phyloP scores from a whole-genome alignment of 2,113 vertebrate genomes.

The Leptodactylus fuscus region DNA sequence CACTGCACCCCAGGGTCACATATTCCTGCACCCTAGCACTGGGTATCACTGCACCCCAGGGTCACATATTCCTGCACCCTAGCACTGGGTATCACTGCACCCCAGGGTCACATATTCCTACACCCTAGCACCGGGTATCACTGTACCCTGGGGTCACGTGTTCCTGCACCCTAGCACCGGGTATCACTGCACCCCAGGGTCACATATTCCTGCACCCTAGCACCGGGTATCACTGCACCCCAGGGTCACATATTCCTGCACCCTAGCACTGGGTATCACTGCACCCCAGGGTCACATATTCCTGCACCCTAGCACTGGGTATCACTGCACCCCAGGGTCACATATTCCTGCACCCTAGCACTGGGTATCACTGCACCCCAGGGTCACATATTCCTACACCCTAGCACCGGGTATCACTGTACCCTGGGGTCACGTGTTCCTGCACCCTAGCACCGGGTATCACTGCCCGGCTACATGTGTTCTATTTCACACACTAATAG shows the following conservation, averaged over 20 bases:
- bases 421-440: neutral
- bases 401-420: neutral
- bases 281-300: neutral
- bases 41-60: neutral
- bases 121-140: neutral
- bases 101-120: neutral
- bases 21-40: neutral
- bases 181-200: neutral
- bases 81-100: neutral
- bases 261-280: neutral
- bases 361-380: neutral
- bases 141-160: neutral
- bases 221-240: neutral
- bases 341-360: neutral
- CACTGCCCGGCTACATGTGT: neutral
- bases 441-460: neutral
- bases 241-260: neutral
- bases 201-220: neutral
- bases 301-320: neutral
- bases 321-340: neutral
- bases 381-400: neutral
- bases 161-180: too few species aligned
- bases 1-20: neutral
- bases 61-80: neutral
- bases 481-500: slow-evolving; percentile 58